phyloP scores from a whole-genome alignment of 2,113 vertebrate species.

The Daboia siamensis region DNA sequence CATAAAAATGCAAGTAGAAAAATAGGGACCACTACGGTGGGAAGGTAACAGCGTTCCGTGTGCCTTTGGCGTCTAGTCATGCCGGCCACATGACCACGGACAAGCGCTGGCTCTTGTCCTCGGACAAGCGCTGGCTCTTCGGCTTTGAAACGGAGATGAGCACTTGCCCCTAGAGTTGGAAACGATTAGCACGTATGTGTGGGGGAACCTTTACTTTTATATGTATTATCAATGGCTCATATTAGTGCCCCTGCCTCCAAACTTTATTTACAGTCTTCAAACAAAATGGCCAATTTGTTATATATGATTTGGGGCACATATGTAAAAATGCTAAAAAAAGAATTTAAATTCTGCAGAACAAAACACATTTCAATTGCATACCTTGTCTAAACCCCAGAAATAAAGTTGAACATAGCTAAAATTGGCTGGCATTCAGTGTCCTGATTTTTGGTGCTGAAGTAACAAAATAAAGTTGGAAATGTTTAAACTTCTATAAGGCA shows the following conservation, averaged over 20 bases:
- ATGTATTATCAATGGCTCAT: not conserved
- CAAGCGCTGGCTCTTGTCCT: too few relatives aligned
- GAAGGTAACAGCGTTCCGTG: too few relatives aligned
- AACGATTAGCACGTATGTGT: too few relatives aligned
- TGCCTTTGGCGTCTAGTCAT: too few relatives aligned
- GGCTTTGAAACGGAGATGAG: too few relatives aligned
- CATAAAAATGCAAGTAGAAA: too few relatives aligned
- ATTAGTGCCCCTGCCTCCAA: not conserved
- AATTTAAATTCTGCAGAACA: not conserved
- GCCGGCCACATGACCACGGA: too few relatives aligned
- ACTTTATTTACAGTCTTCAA: not conserved
- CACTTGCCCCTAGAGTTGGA: too few relatives aligned
- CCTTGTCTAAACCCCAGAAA: not conserved
- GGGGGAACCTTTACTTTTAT: not conserved
- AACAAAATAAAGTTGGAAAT: not conserved
- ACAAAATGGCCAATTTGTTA: not conserved
- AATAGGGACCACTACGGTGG: too few relatives aligned
- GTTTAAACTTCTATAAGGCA: not conserved
- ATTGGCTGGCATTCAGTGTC: not conserved
- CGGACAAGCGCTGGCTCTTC: too few relatives aligned
- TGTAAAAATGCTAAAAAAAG: not conserved
- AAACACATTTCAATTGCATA: not conserved
- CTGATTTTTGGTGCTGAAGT: not conserved
- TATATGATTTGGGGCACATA: not conserved
- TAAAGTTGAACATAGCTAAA: not conserved